phyloP scores from a whole-genome alignment of 2,113 vertebrate genomes.

The Pseudopipra pipra region DNA sequence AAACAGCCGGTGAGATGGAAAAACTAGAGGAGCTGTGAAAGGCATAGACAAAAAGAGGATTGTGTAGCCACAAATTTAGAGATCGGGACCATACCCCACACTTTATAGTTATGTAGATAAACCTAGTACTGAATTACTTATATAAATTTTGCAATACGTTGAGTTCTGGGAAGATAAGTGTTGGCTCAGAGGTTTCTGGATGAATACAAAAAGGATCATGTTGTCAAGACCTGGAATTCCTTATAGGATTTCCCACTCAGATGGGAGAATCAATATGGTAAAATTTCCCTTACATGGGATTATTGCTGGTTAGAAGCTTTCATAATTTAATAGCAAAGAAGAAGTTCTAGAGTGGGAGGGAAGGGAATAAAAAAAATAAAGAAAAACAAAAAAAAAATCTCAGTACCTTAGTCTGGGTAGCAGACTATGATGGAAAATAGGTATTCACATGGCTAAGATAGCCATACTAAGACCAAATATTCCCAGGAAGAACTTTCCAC shows the following conservation, averaged over 20 bases:
- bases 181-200: background rate
- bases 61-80: background rate
- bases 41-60: background rate
- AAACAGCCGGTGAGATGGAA: background rate
- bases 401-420: background rate
- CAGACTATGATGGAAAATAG: background rate
- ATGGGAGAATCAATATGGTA: background rate
- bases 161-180: background rate
- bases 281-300: background rate
- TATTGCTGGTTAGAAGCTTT: background rate
- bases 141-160: background rate
- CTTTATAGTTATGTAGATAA: background rate
- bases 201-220: background rate
- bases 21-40: background rate
- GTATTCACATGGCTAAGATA: background rate
- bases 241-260: background rate
- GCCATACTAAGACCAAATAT: background rate
- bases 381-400: background rate
- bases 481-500: background rate
- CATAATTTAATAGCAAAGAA: background rate
- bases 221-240: background rate
- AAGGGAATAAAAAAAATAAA: fast-evolving
- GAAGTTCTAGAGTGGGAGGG: fast-evolving
- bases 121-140: background rate
- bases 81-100: background rate